Evolutionary conservation across 2,888 invertebrate species (phyloP), one percentile per base, ranked within the genome.

Genomic region (Troilus luridus): DNA sequence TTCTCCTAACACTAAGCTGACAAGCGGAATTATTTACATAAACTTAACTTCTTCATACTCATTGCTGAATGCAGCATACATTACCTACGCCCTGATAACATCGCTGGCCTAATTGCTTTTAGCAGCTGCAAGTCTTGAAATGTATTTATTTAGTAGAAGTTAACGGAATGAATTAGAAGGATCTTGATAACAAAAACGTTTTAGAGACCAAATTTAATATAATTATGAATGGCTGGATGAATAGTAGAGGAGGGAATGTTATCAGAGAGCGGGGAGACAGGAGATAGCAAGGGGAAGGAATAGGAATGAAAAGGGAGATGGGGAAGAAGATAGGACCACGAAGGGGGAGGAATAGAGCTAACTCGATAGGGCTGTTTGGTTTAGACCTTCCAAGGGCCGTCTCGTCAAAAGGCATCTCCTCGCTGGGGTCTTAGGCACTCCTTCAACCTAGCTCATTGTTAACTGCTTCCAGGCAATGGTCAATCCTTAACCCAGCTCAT

Each of bases 311-410:
- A 85, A 58, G 85, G 41, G 85, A 85, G 85, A 85, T 85, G 56
- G 85, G 56, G 56, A 56, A 85, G 11, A n/a, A 85, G 85, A 85
- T 85, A 85, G n/a, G 56, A 10, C n/a, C 2, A 56, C 12, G 56
- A 85, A 21, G n/a, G 56, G 56, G n/a, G 56, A 85, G 85, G 56
- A 85, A 11, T 77, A 41, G 72, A 77, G n/a, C 56, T 85, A 85
- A 85, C 85, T 85, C 85, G 11, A 85, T 85, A 56, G n/a, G 12
- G 5, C 85, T 54, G n/a, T 56, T 85, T 77, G 72, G 72, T 27
- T 41, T 77, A 41, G 72, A 17, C 72, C 41, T 77, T 77, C 72
- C 19, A 21, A 58, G 54, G 81, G 8, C 10, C 1, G 67, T 27
- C 17, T n/a, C 24, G 10, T 9, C 77, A 54, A 11, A 54, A 19